Evolutionary conservation across 1,140 invertebrate species (phyloP).

Genomic region (Philotrypesis tridentata): DNA sequence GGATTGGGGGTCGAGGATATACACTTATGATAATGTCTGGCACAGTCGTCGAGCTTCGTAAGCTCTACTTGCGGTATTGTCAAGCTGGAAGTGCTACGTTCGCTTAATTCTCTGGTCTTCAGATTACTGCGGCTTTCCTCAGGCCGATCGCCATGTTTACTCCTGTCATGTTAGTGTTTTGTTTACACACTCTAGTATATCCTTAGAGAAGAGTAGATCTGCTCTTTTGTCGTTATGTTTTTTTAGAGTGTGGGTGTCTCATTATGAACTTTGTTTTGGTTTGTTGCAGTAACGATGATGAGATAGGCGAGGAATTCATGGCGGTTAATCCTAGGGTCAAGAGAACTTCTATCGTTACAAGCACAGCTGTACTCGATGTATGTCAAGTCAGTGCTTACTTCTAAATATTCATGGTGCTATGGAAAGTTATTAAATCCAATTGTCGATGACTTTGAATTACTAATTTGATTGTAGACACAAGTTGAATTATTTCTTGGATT

Average conservation of each 20-base stretch:
- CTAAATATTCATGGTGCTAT: neutral
- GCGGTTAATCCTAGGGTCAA: slow-evolving; percentile 52
- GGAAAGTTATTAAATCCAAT: too few species aligned
- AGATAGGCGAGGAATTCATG: neutral
- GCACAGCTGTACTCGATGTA: slow-evolving; percentile 72
- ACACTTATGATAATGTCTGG: too few species aligned
- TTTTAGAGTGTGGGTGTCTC: neutral
- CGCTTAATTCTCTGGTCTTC: neutral
- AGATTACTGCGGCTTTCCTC: neutral
- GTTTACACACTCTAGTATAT: too few species aligned
- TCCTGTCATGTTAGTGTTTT: slow-evolving; percentile 30
- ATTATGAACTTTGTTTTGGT: slow-evolving; percentile 2
- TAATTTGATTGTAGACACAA: too few species aligned
- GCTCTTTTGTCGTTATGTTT: too few species aligned
- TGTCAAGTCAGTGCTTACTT: slow-evolving; percentile 48
- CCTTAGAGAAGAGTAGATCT: too few species aligned
- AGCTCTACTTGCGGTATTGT: too few species aligned
- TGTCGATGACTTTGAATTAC: too few species aligned
- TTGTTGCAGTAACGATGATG: slow-evolving; percentile 23
- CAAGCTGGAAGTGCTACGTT: slow-evolving; percentile 19
- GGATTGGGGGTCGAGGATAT: too few species aligned
- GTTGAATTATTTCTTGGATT: too few species aligned
- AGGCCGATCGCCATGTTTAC: neutral
- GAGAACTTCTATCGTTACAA: slow-evolving; percentile 61
- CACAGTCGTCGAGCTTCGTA: too few species aligned